Percentiles rank a stretch among this genome's conserved stretches.
Conservation (phyloP, 2,888 invertebrate genomes). For the Notodonta dromedarius region DNA sequence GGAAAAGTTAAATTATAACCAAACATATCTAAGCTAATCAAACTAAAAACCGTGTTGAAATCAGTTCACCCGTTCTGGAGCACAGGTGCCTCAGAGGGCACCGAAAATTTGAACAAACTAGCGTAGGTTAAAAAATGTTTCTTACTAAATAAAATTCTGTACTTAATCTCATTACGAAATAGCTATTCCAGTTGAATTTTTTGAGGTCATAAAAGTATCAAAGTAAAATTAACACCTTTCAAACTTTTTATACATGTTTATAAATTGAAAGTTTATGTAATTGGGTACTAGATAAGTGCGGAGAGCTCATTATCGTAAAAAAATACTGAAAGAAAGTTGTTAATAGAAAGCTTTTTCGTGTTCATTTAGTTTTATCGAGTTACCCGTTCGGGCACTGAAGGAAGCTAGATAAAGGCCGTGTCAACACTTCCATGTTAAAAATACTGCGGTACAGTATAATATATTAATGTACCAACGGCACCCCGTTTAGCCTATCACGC, state of each 20-base stretch:
- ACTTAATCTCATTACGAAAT: too few species aligned
- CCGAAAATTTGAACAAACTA: too few species aligned
- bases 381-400: constrained; percentile 5
- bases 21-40: too few species aligned
- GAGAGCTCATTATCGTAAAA: constrained; percentile 24
- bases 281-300: constrained; percentile 14
- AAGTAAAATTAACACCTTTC: background rate
- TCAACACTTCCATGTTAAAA: background rate
- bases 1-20: too few species aligned
- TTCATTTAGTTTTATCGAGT: constrained; percentile 19
- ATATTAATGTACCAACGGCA: background rate
- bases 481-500: background rate
- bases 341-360: constrained; percentile 23
- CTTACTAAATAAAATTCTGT: too few species aligned
- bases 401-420: background rate
- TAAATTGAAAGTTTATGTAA: constrained; percentile 27
- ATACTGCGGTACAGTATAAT: background rate
- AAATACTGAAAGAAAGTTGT: constrained; percentile 25
- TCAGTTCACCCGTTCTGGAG: too few species aligned
- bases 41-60: too few species aligned
- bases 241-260: constrained; percentile 18
- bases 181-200: too few species aligned
- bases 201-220: too few species aligned
- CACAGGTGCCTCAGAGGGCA: too few species aligned
- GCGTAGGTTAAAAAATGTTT: too few species aligned